Conservation (phyloP, 2,113 vertebrate species). For the Cyprinodon variegatus region DNA sequence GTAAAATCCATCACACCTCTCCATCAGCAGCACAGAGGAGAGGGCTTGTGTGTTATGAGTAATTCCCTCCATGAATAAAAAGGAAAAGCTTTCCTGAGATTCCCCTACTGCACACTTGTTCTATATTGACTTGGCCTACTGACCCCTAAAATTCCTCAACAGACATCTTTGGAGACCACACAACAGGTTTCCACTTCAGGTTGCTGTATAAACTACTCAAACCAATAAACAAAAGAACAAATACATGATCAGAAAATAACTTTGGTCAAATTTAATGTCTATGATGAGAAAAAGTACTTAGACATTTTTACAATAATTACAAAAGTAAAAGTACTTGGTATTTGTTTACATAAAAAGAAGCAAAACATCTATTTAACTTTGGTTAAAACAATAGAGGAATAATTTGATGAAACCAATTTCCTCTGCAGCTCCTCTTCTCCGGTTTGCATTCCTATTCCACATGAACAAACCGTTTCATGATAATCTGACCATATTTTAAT, state of each 20-base stretch:
- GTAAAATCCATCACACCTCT: slow-evolving; percentile 72
- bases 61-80: slow-evolving; percentile 56
- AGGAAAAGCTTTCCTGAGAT: slow-evolving; percentile 29
- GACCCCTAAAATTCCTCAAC: slow-evolving; percentile 26
- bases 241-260: not conserved
- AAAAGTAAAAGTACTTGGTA: no score
- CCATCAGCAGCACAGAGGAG: slow-evolving; percentile 44
- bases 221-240: slow-evolving; percentile 6
- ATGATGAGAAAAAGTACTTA: no score
- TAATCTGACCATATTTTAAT: no score
- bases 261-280: no score
- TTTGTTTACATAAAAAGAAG: no score
- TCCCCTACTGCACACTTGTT: slow-evolving; percentile 39
- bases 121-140: slow-evolving; percentile 51
- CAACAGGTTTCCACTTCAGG: slow-evolving; percentile 24
- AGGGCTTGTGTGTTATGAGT: slow-evolving; percentile 29
- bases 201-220: not conserved
- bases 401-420: no score
- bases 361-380: no score
- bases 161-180: slow-evolving; percentile 2
- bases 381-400: no score
- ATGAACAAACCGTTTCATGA: no score
- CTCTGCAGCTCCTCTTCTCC: no score
- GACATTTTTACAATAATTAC: no score
- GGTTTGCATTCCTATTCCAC: no score